Conservation (phyloP, 2,113 vertebrate genomes). For the Clarias batrachus region DNA sequence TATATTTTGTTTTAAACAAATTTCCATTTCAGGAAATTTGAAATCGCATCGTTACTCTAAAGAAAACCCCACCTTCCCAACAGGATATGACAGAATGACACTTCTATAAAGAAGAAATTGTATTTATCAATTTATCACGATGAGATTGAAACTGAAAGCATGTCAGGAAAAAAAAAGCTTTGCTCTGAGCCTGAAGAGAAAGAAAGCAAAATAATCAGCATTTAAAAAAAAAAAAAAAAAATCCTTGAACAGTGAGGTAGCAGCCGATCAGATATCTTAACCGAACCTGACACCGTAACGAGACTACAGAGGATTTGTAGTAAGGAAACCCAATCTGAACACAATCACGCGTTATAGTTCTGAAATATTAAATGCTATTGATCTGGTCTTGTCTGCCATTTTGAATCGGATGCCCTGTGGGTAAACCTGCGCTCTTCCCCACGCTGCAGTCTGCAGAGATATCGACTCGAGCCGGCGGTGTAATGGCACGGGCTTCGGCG, state of each 20-base stretch:
- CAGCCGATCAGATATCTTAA: background rate
- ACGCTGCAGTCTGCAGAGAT: background rate
- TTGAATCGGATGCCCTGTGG: background rate
- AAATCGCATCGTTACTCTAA: no score
- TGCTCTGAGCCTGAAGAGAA: background rate
- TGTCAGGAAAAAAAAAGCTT: background rate
- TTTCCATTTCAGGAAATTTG: no score
- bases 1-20: no score
- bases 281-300: background rate
- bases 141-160: background rate
- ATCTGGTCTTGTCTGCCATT: background rate
- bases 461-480: background rate
- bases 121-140: background rate
- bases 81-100: background rate
- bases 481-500: background rate
- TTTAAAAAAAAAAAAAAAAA: background rate
- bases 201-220: background rate
- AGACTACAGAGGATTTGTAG: background rate
- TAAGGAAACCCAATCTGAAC: background rate
- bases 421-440: background rate
- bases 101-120: background rate
- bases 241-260: no score
- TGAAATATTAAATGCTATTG: constrained; percentile 5
- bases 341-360: background rate
- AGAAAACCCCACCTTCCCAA: background rate